These are phyloP conservation scores for Gephyroberyx darwinii DNA, from an alignment of 2,797 vertebrate species.

Conservation along the genomic window DNA sequence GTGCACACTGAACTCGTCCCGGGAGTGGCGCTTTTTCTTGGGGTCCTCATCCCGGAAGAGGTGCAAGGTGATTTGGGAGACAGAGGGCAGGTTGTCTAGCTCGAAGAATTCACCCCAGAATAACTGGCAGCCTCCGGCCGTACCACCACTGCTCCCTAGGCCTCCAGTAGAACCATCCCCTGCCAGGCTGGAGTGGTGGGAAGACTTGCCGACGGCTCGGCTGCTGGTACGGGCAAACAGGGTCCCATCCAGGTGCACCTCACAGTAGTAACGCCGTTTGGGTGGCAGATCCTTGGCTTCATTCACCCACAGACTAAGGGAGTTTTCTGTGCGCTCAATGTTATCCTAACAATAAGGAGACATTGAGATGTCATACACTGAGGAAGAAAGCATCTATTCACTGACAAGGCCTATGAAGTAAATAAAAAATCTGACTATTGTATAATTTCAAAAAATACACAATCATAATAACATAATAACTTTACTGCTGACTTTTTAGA, in stretches of 20 bases:
- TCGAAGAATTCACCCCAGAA: slow-evolving; percentile 97
- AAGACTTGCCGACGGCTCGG: slow-evolving; percentile 74
- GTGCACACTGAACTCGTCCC: slow-evolving; percentile 72
- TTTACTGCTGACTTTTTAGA: not conserved
- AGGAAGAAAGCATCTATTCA: not conserved
- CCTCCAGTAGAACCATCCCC: slow-evolving; percentile 65
- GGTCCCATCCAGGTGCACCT: slow-evolving; percentile 88
- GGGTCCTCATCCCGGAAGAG: slow-evolving; percentile 85
- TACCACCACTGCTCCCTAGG: slow-evolving; percentile 53
- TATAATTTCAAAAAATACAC: too few species aligned
- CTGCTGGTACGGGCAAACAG: slow-evolving; percentile 89
- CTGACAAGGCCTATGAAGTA: too few species aligned
- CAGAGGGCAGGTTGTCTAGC: slow-evolving; percentile 86
- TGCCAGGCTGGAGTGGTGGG: slow-evolving; percentile 63
- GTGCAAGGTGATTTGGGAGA: slow-evolving; percentile 85
- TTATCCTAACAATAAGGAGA: slow-evolving; percentile 84
- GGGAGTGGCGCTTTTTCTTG: slow-evolving; percentile 82
- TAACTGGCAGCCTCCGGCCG: slow-evolving; percentile 77
- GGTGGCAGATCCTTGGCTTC: slow-evolving; percentile 89
- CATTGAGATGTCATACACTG: too few species aligned
- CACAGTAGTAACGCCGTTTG: slow-evolving; percentile 83
- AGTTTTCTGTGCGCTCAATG: slow-evolving; percentile 89
- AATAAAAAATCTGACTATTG: too few species aligned
- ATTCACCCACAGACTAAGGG: slow-evolving; percentile 90
- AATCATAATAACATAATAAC: too few species aligned